A percentile compares a stretch with the other conserved stretches of the same genome.
phyloP scores from a whole-genome alignment of 1,140 invertebrate species.

The Ips nitidus region DNA sequence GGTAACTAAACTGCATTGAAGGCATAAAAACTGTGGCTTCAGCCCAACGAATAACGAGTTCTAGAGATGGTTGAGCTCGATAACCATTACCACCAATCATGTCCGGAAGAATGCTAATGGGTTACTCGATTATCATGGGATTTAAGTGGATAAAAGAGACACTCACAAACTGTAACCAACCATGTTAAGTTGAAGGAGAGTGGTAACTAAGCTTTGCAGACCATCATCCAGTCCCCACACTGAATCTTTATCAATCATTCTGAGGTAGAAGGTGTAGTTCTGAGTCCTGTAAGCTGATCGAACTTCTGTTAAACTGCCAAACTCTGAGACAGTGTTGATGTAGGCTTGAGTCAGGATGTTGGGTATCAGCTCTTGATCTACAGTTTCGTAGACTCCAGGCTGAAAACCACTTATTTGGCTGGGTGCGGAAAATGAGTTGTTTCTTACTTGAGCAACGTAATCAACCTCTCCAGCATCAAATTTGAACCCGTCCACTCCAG shows the following conservation, averaged over 20 bases:
- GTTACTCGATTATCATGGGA: not conserved
- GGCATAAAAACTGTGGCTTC: slow-evolving; percentile 87
- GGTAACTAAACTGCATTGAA: slow-evolving; percentile 81
- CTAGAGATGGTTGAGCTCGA: slow-evolving; percentile 64
- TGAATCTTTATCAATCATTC: slow-evolving; percentile 87
- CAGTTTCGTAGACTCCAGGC: slow-evolving; percentile 24
- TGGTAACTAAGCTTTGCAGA: slow-evolving; percentile 75
- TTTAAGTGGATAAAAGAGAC: not conserved
- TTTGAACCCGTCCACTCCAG: slow-evolving; percentile 84
- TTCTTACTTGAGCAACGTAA: slow-evolving; percentile 48
- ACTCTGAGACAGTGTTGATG: slow-evolving; percentile 62
- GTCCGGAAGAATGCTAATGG: slow-evolving; percentile 72
- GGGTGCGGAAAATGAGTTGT: too few relatives aligned
- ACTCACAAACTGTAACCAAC: slow-evolving; percentile 74
- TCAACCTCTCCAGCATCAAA: slow-evolving; percentile 89
- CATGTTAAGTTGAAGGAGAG: slow-evolving; percentile 76
- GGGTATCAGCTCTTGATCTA: slow-evolving; percentile 57
- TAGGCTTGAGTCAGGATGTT: slow-evolving; percentile 67
- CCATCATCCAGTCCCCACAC: slow-evolving; percentile 81
- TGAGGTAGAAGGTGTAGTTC: slow-evolving; percentile 74
- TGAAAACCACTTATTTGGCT: not conserved
- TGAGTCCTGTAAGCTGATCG: slow-evolving; percentile 69
- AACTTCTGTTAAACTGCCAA: slow-evolving; percentile 74
- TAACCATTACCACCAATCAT: slow-evolving; percentile 92
- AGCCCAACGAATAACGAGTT: slow-evolving; percentile 89